Evolutionary conservation across 2,888 invertebrate genomes (phyloP).

Genomic region (Pantelozetes paolii): DNA sequence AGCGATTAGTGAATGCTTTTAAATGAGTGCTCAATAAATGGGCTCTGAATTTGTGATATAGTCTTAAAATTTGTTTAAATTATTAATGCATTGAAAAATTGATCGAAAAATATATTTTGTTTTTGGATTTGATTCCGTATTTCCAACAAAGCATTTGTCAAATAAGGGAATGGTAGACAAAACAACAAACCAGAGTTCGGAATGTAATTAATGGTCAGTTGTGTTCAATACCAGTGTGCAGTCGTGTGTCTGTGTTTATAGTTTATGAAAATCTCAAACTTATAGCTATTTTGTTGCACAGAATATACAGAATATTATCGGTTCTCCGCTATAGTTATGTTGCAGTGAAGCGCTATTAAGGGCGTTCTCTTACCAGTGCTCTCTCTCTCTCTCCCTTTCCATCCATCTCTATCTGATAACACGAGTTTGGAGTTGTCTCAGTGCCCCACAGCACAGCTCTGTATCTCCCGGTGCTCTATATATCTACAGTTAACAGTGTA

Average conservation of each 20-base stretch:
- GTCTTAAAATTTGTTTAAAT: too few relatives aligned
- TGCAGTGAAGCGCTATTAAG: constrained; percentile 34
- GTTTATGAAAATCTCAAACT: not conserved
- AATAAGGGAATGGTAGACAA: not conserved
- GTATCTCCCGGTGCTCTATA: not conserved
- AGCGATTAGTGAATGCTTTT: too few relatives aligned
- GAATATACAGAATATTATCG: not conserved
- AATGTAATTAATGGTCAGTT: too few relatives aligned
- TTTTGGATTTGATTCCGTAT: too few relatives aligned
- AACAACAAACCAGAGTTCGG: too few relatives aligned
- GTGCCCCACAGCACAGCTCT: not conserved
- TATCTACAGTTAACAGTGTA: not conserved
- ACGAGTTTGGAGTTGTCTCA: not conserved
- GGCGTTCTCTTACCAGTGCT: constrained; percentile 5
- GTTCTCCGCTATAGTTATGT: not conserved
- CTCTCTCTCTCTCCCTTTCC: not conserved
- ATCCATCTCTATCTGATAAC: not conserved
- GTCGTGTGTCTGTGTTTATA: not conserved
- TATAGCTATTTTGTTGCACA: not conserved
- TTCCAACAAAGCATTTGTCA: too few relatives aligned
- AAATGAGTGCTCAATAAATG: too few relatives aligned
- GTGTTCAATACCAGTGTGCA: not conserved
- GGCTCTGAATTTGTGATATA: too few relatives aligned
- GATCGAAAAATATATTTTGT: too few relatives aligned
- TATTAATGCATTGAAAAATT: too few relatives aligned